Evolutionary conservation across 2,888 invertebrate genomes (phyloP).

Genomic region (Dexiosoma caninum): DNA sequence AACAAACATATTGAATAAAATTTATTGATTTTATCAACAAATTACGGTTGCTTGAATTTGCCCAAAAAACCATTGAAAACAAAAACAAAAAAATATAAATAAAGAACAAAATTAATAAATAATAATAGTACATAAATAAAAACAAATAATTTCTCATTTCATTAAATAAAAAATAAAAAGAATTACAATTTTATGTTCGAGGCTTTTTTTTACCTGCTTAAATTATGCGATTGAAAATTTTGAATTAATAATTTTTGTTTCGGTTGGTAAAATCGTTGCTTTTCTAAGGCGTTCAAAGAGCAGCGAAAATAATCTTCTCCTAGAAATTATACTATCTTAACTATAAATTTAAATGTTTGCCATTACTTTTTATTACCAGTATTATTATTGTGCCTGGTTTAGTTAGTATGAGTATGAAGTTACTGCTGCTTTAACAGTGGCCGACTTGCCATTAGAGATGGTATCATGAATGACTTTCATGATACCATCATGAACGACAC

Average conservation of each 20-base stretch:
- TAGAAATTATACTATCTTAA: conserved; percentile 40
- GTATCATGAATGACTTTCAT: no score
- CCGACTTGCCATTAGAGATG: no score
- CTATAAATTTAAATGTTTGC: conserved; percentile 55
- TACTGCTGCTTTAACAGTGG: conserved; percentile 5
- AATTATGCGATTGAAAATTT: not conserved
- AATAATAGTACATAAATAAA: not conserved
- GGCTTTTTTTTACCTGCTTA: not conserved
- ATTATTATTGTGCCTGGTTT: conserved; percentile 19
- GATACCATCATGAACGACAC: no score
- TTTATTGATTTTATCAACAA: conserved; percentile 45
- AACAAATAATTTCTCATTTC: not conserved
- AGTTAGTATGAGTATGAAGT: not conserved
- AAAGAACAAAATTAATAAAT: not conserved
- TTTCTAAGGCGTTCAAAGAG: not conserved
- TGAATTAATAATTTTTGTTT: not conserved
- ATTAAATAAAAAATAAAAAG: not conserved
- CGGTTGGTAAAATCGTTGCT: not conserved
- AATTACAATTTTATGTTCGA: not conserved
- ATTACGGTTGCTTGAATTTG: conserved; percentile 34
- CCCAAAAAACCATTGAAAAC: not conserved
- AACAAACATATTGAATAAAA: conserved; percentile 13
- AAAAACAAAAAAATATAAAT: not conserved
- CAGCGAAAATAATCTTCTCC: conserved; percentile 20
- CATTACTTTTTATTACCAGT: conserved; percentile 48